Conservation (phyloP, 2,888 invertebrate genomes). For the Xestia c-nigrum region DNA sequence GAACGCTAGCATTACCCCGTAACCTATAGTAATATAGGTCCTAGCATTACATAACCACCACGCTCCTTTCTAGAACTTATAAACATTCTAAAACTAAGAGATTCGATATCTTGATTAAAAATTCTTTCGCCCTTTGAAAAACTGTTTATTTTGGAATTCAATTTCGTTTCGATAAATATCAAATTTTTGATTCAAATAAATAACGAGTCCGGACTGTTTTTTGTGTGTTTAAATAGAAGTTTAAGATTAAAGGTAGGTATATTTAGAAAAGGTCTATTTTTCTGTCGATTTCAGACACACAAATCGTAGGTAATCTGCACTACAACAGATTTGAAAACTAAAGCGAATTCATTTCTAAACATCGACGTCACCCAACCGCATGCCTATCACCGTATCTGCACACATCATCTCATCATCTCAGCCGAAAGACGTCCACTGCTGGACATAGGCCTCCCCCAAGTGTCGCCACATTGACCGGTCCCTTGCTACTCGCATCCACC, state of each 20-base stretch:
- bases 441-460: too few species aligned
- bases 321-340: not conserved
- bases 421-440: too few species aligned
- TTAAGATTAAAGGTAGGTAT: conserved; percentile 10
- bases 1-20: conserved; percentile 49
- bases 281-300: too few species aligned
- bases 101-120: conserved; percentile 42
- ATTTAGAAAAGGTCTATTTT: not conserved
- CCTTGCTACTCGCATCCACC: too few species aligned
- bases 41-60: conserved; percentile 12
- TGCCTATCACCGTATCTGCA: not conserved
- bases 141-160: conserved; percentile 40
- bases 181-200: conserved; percentile 16
- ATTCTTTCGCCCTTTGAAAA: conserved; percentile 16
- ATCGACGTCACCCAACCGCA: not conserved
- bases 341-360: not conserved
- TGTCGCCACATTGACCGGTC: too few species aligned
- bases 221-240: conserved; percentile 9
- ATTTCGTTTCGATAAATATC: conserved; percentile 45
- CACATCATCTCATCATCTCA: too few species aligned
- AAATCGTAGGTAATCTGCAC: not conserved
- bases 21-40: conserved; percentile 39
- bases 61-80: not conserved
- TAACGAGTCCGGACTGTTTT: conserved; percentile 8
- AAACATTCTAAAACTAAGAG: not conserved